Conservation (phyloP, 2,797 vertebrate species). For the Chloroceryle amazona region DNA sequence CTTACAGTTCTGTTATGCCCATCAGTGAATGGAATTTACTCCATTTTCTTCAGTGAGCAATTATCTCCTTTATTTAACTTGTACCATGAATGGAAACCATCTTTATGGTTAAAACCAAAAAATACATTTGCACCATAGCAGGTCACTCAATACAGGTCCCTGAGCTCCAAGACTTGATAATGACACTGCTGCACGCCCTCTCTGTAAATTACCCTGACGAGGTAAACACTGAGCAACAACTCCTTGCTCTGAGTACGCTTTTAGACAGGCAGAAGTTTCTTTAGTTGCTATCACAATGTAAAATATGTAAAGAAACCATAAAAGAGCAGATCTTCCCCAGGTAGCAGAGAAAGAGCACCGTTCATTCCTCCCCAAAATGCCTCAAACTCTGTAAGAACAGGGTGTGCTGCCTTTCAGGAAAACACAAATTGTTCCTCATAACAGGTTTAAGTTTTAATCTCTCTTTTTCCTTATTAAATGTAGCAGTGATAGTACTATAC, state of each 20-base stretch:
- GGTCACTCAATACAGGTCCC: background rate
- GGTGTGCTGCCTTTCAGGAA: background rate
- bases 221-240: background rate
- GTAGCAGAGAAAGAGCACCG: background rate
- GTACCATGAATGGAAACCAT: fast-evolving
- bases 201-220: fast-evolving
- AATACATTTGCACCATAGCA: fast-evolving
- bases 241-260: background rate
- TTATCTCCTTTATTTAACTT: background rate
- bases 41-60: background rate
- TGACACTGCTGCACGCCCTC: background rate
- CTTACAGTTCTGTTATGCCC: background rate
- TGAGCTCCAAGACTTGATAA: background rate
- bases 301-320: background rate
- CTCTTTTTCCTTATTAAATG: background rate
- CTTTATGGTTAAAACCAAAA: background rate
- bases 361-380: background rate
- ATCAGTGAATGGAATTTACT: background rate
- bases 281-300: background rate
- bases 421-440: background rate
- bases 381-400: background rate
- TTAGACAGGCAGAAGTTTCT: background rate
- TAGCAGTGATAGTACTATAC: background rate
- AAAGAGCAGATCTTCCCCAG: background rate
- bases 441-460: background rate